Base-by-base conservation (phyloP, 64 coral and sea anemone genomes). In the Montipora efflorescens region DNA sequence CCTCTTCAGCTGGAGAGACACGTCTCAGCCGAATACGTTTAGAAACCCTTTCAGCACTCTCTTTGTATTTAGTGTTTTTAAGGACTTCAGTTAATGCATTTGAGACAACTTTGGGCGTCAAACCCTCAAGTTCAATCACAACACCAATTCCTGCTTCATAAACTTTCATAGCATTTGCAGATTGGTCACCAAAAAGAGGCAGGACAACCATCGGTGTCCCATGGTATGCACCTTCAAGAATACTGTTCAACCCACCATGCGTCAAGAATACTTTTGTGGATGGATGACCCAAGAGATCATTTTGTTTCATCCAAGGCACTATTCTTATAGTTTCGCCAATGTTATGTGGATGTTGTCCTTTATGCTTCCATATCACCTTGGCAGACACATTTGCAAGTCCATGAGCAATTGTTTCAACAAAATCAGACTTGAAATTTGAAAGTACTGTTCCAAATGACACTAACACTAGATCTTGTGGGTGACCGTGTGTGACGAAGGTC, bases 391-490 rank as follows among this genome's bases (percentile, higher is more conserved):
- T 25, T 21, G 46, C 21, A 0, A 95, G 68, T 28, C 88, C 94
- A 19, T 19, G 18, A 59, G 89, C 48, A 62, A 95, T 57, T 15
- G 64, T 95, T 8, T 87, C 89, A 46, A 95, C 76, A 95, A 95
- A 91, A 21, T 91, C 64, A 4, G 88, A 69, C 51, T 77, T 91
- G 46, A 95, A 95, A 48, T 95, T 87, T 76, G 94, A 91, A 55
- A 95, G 87, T 4, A 95, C 89, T 72, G 94, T 95, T 25, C 94
- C 94, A 95, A 95, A 91, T 75, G 94, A 95, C 46, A 95, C 94
- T 73, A 95, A 25, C 2, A 95, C 77, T 59, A 95, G 28, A 61
- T 95, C 88, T 47, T 11, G 87, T 1, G 15, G 16, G 43, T 70
- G 21, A 69, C 89, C 78, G 2, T 78, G 73, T 52, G 67, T 84